Base-by-base conservation (phyloP, 2,888 invertebrate species). In the Physocephala rufipes region DNA sequence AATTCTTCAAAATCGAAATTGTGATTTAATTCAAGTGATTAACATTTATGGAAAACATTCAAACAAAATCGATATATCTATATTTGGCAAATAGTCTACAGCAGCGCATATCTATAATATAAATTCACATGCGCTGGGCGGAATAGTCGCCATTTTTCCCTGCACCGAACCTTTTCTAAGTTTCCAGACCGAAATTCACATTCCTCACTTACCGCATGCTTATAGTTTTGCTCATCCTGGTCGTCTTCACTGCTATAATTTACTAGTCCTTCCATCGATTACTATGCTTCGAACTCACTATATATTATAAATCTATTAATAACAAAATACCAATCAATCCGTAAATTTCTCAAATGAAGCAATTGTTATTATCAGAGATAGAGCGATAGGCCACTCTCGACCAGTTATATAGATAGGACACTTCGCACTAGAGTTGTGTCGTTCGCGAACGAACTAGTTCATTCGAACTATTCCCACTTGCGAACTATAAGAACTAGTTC, bases 211-310 rank as follows among this genome's bases (percentile, higher is more conserved):
- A 84, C 84, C 84, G 77, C 77, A 75, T 86, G 87, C 61, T 79
- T 76, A 71, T 77, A 76, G 45, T 75, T 77, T 13, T 75, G 73
- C 55, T 83, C 84, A 53, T 91, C 91, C 79, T 89, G 89, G 74
- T 93, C 93, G 79, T 93, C 93, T 80, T 93, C 94, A 85, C 93
- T 94, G 75, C 90, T 92, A 82, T 94, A 94, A 82, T 90, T 92
- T 74, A 91, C 89, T 73, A 94, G 87, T 62, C 92, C 91, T 86
- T 94, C 92, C 94, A 94, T 94, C 76, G 78, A 79, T 63, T 24
- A 19, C 12, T 2, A n/a, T 65, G 70, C 24, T 53, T 51, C 47
- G 49, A 13, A 0, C 7, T n/a, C n/a, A 43, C n/a, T 12, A 30
- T n/a, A 61, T 16, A 36, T 5, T 36, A 30, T 36, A 9, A 61